These are phyloP conservation scores for Mimumesa dahlbomi DNA, from an alignment of 2,888 invertebrate genomes.

Conservation along the genomic window DNA sequence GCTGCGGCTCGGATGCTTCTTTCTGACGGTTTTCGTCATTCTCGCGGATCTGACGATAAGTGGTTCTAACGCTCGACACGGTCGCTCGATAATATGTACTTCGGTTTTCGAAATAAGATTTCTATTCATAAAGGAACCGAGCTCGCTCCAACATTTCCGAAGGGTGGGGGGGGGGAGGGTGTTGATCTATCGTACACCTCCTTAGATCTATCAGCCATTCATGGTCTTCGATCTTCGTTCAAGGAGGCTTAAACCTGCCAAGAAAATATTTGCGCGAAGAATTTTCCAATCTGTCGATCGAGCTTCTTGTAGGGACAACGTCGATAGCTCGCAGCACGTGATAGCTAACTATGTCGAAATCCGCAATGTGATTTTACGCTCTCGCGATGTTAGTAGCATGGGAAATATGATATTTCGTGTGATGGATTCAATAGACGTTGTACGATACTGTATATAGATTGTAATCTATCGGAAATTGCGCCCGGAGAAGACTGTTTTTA, in stretches of 20 bases:
- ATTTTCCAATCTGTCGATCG: conserved; percentile 35
- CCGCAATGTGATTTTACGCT: background rate
- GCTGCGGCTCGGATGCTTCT: conserved; percentile 7
- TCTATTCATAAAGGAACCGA: conserved; percentile 59
- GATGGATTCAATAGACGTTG: background rate
- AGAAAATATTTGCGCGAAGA: conserved; percentile 44
- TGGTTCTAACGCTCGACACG: conserved; percentile 13
- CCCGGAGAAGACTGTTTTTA: too few species aligned
- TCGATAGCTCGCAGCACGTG: background rate
- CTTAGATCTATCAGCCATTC: conserved; percentile 42
- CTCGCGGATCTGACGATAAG: conserved; percentile 6
- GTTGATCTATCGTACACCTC: conserved; percentile 31
- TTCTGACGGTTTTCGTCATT: conserved; percentile 18
- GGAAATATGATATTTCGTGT: background rate
- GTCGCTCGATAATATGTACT: conserved; percentile 41
- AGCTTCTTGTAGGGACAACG: too few species aligned
- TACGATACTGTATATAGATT: too few species aligned
- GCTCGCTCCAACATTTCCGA: conserved; percentile 38
- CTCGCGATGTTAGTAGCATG: background rate
- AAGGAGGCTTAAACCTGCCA: conserved; percentile 17
- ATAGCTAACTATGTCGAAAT: background rate
- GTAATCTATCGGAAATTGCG: too few species aligned
- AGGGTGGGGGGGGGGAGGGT: conserved; percentile 7
- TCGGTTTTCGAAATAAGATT: conserved; percentile 63
- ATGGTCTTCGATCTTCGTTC: conserved; percentile 37